A percentile compares a stretch with the other conserved stretches of the same genome.
phyloP scores from a whole-genome alignment of 2,113 vertebrate species.

The Pleuronectes platessa region DNA sequence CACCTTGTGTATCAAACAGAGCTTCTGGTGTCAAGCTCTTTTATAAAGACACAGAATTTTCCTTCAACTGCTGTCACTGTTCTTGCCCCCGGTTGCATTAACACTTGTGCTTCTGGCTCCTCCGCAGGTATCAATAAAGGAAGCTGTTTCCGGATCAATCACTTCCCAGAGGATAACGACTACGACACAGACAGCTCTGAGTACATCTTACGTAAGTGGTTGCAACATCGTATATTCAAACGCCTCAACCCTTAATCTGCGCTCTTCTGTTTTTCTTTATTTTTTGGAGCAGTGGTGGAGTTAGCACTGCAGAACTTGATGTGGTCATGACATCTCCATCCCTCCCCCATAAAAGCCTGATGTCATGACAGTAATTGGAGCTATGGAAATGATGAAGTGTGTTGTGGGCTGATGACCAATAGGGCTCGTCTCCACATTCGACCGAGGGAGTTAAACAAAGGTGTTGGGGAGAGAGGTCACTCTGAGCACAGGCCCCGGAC shows the following conservation, averaged over 20 bases:
- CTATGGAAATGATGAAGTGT: conserved; percentile 40
- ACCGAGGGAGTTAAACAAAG: neutral
- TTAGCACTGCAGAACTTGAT: conserved; percentile 52
- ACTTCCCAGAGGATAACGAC: conserved; percentile 96
- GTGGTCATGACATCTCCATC: conserved; percentile 48
- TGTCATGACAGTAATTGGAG: conserved; percentile 55
- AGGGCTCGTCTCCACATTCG: conserved; percentile 4
- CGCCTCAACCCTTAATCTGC: conserved; percentile 47
- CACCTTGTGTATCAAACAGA: neutral
- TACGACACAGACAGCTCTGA: conserved; percentile 97
- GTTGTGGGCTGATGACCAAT: conserved; percentile 27
- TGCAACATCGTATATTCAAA: conserved; percentile 34
- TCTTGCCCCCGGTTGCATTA: conserved; percentile 5
- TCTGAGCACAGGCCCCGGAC: neutral
- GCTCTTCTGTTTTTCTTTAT: conserved; percentile 1
- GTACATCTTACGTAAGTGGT: conserved; percentile 95
- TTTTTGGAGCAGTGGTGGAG: conserved; percentile 32
- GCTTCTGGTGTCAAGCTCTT: neutral
- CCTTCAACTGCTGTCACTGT: neutral
- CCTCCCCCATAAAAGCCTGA: conserved; percentile 52
- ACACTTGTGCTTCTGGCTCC: conserved; percentile 20
- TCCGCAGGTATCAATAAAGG: conserved; percentile 92
- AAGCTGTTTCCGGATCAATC: conserved; percentile 97
- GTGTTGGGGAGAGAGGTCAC: neutral
- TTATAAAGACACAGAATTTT: neutral